These are phyloP conservation scores for Strongylocentrotus purpuratus DNA, from an alignment of 35 echinoderm and acorn worm genomes.

Conservation along the genomic window DNA sequence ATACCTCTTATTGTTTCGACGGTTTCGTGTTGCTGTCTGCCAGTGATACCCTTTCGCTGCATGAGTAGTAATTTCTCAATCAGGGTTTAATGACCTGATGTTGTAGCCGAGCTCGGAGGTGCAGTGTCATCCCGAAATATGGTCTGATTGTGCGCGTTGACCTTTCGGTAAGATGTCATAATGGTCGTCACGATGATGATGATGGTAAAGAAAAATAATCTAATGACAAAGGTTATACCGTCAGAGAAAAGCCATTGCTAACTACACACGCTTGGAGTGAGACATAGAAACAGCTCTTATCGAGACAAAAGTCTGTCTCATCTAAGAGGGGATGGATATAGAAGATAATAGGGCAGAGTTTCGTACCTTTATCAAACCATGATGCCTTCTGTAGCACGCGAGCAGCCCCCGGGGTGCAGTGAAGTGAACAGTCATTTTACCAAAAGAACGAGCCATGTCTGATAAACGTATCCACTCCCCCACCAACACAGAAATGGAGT, in stretches of 20 bases:
- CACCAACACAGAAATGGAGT: not conserved
- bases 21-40: not conserved
- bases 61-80: not conserved
- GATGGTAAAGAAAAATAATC: not conserved
- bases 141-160: not conserved
- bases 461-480: not conserved
- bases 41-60: not conserved
- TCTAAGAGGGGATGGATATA: not conserved
- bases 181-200: not conserved
- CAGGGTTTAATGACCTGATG: not conserved
- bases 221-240: not conserved
- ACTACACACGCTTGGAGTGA: not conserved
- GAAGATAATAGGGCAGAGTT: not conserved
- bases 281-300: not conserved
- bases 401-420: not conserved
- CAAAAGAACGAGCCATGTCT: not conserved
- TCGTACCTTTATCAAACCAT: not conserved
- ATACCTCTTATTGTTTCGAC: not conserved
- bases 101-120: not conserved
- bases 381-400: not conserved
- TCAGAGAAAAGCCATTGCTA: not conserved
- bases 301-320: not conserved
- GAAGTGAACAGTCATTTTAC: conserved; percentile 3
- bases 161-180: not conserved
- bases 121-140: not conserved